Percentiles rank a stretch among this genome's conserved stretches.
Evolutionary conservation across 2,113 vertebrate species (phyloP).

Genomic region (Phycodurus eques): DNA sequence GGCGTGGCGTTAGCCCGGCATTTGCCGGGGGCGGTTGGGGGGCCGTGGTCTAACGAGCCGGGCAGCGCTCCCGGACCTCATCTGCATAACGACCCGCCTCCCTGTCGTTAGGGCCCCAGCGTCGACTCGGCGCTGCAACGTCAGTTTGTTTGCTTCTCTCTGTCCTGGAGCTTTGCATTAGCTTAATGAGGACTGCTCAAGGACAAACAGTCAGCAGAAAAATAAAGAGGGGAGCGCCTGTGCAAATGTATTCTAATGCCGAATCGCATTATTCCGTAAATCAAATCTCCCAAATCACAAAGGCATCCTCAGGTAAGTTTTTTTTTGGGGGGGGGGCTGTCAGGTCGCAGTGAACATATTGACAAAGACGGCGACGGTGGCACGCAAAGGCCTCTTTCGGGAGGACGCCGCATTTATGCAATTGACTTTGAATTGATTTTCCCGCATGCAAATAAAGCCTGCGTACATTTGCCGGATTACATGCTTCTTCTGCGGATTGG

Average conservation of each 20-base stretch:
- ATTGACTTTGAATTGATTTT: constrained; percentile 72
- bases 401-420: constrained; percentile 60
- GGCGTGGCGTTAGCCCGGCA: constrained; percentile 98
- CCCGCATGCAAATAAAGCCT: constrained; percentile 65
- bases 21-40: constrained; percentile 75
- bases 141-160: constrained; percentile 97
- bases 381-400: constrained; percentile 51
- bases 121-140: constrained; percentile 72
- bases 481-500: constrained; percentile 63
- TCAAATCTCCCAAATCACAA: constrained; percentile 66
- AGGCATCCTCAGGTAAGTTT: constrained; percentile 52
- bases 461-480: constrained; percentile 60
- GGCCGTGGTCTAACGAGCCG: constrained; percentile 99
- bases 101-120: constrained; percentile 64
- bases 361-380: constrained; percentile 59
- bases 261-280: constrained; percentile 70
- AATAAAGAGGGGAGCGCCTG: constrained; percentile 71
- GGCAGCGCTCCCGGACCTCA: constrained; percentile 82
- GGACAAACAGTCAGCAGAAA: constrained; percentile 99
- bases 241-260: constrained; percentile 65
- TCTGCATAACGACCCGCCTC: constrained; percentile 97
- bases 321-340: constrained; percentile 39
- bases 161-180: constrained; percentile 99
- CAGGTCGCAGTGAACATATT: constrained; percentile 63
- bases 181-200: constrained; percentile 99